Percentiles rank a stretch among this genome's conserved stretches.
Evolutionary conservation across 53 echinoderm and acorn worm species (phyloP).

Genomic region (Antedon mediterranea): DNA sequence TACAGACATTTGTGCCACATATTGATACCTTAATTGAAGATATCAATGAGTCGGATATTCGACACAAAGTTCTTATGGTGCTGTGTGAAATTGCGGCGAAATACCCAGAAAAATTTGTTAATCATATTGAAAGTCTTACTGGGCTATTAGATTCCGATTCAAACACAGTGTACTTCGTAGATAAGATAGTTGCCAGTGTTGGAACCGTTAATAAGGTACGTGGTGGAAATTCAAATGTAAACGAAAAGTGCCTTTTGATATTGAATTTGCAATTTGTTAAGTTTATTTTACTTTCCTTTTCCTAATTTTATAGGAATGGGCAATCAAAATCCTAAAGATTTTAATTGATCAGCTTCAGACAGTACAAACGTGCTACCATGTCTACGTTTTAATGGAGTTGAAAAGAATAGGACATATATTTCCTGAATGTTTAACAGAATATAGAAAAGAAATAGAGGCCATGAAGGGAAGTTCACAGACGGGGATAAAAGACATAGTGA

Average conservation of each 20-base stretch:
- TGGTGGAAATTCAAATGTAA: too few species aligned
- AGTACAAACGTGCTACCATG: conserved; percentile 33
- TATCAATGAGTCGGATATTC: conserved; percentile 12
- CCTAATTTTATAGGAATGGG: conserved; percentile 29
- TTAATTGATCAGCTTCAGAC: conserved; percentile 43
- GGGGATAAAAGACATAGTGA: conserved; percentile 56
- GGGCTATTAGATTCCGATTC: conserved; percentile 28
- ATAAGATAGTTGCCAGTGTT: conserved; percentile 58
- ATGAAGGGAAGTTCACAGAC: conserved; percentile 41
- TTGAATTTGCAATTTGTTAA: too few species aligned
- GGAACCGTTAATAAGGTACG: conserved; percentile 64
- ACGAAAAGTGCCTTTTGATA: too few species aligned
- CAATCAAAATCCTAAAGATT: conserved; percentile 40
- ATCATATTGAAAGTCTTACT: conserved; percentile 40
- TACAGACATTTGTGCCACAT: conserved; percentile 9
- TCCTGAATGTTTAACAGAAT: conserved; percentile 44
- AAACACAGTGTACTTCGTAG: conserved; percentile 22
- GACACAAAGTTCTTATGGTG: conserved; percentile 28
- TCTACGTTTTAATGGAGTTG: conserved; percentile 50
- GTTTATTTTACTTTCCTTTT: not conserved
- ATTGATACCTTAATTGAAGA: conserved; percentile 16
- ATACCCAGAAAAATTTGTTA: conserved; percentile 39
- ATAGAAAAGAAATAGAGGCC: conserved; percentile 52
- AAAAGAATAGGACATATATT: conserved; percentile 61
- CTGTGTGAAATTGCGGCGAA: conserved; percentile 31